Conservation (phyloP, 1,140 invertebrate genomes). For the Cyclina sinensis region DNA sequence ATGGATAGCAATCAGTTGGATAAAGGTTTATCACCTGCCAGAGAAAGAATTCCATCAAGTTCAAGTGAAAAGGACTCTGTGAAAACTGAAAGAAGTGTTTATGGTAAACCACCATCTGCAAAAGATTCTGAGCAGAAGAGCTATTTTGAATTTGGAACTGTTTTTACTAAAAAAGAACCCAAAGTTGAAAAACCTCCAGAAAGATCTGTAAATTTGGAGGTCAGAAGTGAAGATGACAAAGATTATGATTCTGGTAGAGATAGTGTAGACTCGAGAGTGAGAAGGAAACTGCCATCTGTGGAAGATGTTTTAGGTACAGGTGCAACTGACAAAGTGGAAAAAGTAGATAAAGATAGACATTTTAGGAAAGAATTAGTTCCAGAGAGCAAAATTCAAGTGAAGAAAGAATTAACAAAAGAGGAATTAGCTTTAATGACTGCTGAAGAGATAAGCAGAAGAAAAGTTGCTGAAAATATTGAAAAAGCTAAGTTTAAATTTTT, state of each 20-base stretch:
- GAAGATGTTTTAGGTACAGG: slow-evolving; percentile 59
- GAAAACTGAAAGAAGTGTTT: slow-evolving; percentile 5
- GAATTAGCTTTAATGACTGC: slow-evolving; percentile 25
- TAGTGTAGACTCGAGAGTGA: slow-evolving; percentile 46
- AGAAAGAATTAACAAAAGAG: slow-evolving; percentile 20
- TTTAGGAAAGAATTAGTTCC: background rate
- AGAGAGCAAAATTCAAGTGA: background rate
- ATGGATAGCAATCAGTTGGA: slow-evolving; percentile 1
- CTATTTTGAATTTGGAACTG: slow-evolving; percentile 65
- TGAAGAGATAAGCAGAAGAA: slow-evolving; percentile 50
- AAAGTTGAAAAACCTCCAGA: background rate
- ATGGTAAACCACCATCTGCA: background rate
- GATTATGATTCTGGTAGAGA: slow-evolving; percentile 42
- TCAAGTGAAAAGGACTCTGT: slow-evolving; percentile 15
- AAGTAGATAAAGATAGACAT: background rate
- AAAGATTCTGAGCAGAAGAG: slow-evolving; percentile 46
- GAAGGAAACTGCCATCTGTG: slow-evolving; percentile 57
- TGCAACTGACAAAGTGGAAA: background rate
- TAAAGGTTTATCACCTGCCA: background rate
- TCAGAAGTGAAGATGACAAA: slow-evolving; percentile 8
- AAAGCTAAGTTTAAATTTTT: slow-evolving; percentile 50
- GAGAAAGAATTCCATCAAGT: slow-evolving; percentile 46
- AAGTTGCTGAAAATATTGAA: slow-evolving; percentile 51
- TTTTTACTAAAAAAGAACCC: slow-evolving; percentile 63
- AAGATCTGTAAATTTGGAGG: background rate